These are phyloP conservation scores for Chitala chitala DNA, from an alignment of 2,113 vertebrate species.

Conservation along the genomic window DNA sequence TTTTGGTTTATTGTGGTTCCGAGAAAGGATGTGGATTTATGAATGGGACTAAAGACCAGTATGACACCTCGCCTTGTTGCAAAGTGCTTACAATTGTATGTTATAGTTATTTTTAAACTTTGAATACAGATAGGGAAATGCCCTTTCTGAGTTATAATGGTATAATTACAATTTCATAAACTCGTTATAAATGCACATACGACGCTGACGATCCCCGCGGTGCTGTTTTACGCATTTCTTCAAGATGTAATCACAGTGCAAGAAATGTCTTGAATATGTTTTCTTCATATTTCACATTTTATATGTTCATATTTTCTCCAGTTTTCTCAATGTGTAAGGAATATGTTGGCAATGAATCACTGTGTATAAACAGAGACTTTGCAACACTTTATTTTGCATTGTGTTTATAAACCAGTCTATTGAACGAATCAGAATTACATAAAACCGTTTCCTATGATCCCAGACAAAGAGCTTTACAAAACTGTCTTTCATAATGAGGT, in stretches of 20 bases:
- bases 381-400: constrained; percentile 5
- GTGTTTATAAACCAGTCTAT: constrained; percentile 2
- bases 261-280: constrained; percentile 4
- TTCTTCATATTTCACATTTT: background rate
- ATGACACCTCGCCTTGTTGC: no score
- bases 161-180: background rate
- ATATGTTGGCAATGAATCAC: constrained; percentile 15
- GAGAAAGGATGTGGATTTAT: no score
- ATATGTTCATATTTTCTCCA: background rate
- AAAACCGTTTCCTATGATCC: background rate
- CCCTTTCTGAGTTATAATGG: no score
- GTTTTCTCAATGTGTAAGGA: constrained; percentile 13
- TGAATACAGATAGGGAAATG: no score
- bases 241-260: background rate
- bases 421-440: background rate
- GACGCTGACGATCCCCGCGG: no score
- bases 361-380: constrained; percentile 11
- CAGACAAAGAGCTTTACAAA: background rate
- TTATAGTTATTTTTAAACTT: no score
- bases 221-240: background rate
- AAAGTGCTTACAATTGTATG: no score
- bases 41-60: no score
- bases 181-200: background rate
- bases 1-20: no score
- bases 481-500: background rate